Base-by-base conservation (phyloP, 2,888 invertebrate species). In the Melanostoma scalare region DNA sequence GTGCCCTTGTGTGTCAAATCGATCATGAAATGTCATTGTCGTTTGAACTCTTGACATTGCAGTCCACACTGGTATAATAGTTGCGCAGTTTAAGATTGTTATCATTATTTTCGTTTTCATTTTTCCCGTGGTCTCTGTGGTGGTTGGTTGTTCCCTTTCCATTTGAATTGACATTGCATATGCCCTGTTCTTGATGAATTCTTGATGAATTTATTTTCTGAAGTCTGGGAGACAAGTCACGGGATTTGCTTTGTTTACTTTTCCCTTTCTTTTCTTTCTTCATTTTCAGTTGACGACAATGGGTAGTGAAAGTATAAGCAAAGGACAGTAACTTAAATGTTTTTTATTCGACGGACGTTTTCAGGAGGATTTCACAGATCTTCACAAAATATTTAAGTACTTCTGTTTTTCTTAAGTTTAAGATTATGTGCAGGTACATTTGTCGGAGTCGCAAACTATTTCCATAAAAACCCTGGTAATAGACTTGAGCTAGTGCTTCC, bases 1-100 rank as follows among this genome's bases (percentile, higher is more conserved):
- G 89, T 89, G 89, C 89, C 89, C 89, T 90, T 89, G 89, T 89
- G 89, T 90, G 90, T 90, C 90, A 90, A 89, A 89, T 89, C 87
- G 88, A 89, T 90, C 89, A 89, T 89, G 89, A 89, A 90, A 89
- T 90, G 90, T 90, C 90, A 90, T 88, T 89, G 89, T 88, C 74
- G 71, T 46, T 82, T 82, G 77, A 82, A 82, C 82, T 60, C 73
- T 77, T 73, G 48, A 77, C 68, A 61, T 50, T 35, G 58, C 30
- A 3, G 8, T 48, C 31, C 31, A 36, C 20, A 55, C n/a, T 46
- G 35, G 2, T 9, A 42, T 36, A 68, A 35, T 9, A 36, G 35
- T 20, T 8, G 6, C 3, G 20, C 20, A 20, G 20, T 20, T 20
- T 30, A 56, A 38, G 38, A 40, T 56, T 40, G 56, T 40, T 56